These are phyloP conservation scores for Himalopsyche japonica DNA, from an alignment of 2,888 invertebrate genomes.

Conservation along the genomic window DNA sequence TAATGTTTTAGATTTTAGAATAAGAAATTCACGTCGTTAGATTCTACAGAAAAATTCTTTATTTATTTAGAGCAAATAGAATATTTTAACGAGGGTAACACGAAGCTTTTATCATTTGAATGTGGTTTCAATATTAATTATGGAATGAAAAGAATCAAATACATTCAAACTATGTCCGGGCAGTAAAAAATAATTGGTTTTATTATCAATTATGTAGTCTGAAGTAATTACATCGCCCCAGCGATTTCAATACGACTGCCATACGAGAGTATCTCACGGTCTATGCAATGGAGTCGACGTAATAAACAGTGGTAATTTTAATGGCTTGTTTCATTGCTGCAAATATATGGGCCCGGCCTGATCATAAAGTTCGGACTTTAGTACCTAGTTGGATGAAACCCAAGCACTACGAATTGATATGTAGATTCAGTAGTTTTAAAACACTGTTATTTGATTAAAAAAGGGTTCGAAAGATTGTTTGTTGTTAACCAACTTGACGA, in stretches of 20 bases:
- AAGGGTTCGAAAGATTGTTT: neutral
- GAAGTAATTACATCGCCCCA: neutral
- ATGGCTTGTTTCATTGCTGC: constrained; percentile 40
- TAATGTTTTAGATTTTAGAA: no score
- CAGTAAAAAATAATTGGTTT: neutral
- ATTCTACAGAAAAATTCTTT: no score
- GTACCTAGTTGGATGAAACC: constrained; percentile 28
- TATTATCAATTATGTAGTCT: neutral
- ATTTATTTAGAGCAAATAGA: no score
- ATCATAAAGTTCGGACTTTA: constrained; percentile 39
- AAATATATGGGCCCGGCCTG: constrained; percentile 34
- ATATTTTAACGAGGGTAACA: no score
- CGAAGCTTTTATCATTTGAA: neutral
- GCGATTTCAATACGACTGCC: neutral
- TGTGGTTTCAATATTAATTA: neutral
- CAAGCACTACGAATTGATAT: constrained; percentile 1
- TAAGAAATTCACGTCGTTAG: no score
- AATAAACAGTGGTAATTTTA: constrained; percentile 41
- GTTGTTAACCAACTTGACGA: neutral
- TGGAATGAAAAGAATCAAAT: neutral
- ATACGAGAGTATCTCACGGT: neutral
- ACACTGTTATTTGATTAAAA: neutral
- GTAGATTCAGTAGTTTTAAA: neutral
- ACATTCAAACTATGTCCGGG: neutral
- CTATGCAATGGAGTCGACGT: constrained; percentile 26